Evolutionary conservation across 2,888 invertebrate genomes (phyloP), one percentile per base, ranked within the genome.

Genomic region (Spialia ferax): DNA sequence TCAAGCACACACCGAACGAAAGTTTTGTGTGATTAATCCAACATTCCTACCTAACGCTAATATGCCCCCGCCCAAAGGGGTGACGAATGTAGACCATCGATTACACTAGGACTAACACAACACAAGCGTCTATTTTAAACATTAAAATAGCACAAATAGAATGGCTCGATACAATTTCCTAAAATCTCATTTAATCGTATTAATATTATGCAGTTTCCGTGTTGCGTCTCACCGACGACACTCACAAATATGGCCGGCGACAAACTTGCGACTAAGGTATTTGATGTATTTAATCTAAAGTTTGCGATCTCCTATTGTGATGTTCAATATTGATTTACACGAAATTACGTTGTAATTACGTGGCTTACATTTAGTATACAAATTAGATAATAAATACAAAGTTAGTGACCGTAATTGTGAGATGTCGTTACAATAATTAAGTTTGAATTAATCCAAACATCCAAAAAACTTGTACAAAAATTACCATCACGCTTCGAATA

Each of bases 91-190:
- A 69, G 64, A 71, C 45, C 63, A 38, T 65, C 32, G 38, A 72
- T 73, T 73, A 77, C 71, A 55, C 76, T 89, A 88, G 86, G 72
- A 85, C 91, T 91, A 90, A 91, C 89, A 92, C 91, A 90, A 90
- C 87, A 91, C 91, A 92, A 91, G 91, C 91, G 82, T 81, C 86
- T 88, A 89, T 81, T 87, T 87, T 67, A 67, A 88, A 86, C 82
- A 75, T 87, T 90, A 89, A 89, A 89, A 89, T 89, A 91, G 88
- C 89, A 91, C 87, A 80, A 84, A 68, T 73, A 73, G 85, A 87
- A 89, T 86, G 89, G 88, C 90, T 87, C 81, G 84, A 83, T 88
- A 88, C 85, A 85, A 85, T 88, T 83, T 79, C 81, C 84, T 88
- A 86, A 71, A 82, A 88, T 89, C 85, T 86, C 86, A 82, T 84